A percentile compares a stretch with the other conserved stretches of the same genome.
phyloP scores from a whole-genome alignment of 2,797 vertebrate genomes.

The Hylomyscus alleni region DNA sequence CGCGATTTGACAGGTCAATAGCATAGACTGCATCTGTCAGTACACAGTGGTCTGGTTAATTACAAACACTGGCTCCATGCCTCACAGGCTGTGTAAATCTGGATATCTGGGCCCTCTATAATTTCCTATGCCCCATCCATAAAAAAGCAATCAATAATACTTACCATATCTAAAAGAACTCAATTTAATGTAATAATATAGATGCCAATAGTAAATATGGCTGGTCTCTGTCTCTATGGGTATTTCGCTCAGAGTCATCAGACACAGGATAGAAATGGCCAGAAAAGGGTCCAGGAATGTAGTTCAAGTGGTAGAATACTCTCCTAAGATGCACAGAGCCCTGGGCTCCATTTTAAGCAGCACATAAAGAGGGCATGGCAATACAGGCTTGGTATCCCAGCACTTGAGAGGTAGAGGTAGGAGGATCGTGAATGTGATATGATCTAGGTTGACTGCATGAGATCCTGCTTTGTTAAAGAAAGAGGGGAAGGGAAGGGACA shows the following conservation, averaged over 20 bases:
- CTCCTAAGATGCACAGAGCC: too few relatives aligned
- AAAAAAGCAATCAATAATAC: conserved; percentile 35
- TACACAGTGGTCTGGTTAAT: background rate
- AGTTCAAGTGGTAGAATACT: background rate
- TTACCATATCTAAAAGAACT: conserved; percentile 15
- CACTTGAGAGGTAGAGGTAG: background rate
- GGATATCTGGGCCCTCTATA: conserved; percentile 11
- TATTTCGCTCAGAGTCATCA: background rate
- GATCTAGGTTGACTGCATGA: background rate
- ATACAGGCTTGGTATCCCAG: background rate
- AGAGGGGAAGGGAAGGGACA: rapidly evolving
- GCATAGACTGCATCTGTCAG: background rate
- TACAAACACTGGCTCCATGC: background rate
- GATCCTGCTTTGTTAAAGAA: background rate
- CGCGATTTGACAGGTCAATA: background rate
- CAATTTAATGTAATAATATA: conserved; percentile 9
- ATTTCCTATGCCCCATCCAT: background rate
- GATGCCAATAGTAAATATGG: conserved; percentile 24
- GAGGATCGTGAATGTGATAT: background rate
- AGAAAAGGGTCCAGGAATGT: background rate
- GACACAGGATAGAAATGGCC: background rate
- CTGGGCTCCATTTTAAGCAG: background rate
- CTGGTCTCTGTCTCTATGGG: background rate
- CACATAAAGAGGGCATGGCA: background rate
- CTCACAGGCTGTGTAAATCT: conserved; percentile 11